These are phyloP conservation scores for Ormyrus pomaceus DNA, from an alignment of 2,888 invertebrate genomes.

Conservation along the genomic window DNA sequence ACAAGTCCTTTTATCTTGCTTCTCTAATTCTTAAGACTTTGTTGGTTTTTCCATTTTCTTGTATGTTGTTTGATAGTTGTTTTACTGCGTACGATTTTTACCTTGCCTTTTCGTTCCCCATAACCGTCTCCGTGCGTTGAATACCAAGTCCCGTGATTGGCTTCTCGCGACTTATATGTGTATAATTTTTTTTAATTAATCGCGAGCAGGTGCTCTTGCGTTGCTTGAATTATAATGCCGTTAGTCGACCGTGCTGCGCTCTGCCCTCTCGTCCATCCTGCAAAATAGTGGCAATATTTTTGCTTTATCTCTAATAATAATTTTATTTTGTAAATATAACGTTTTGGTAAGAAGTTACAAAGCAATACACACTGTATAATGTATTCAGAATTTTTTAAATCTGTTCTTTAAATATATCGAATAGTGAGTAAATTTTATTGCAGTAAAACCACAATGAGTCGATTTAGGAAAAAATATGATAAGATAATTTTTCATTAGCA, in stretches of 20 bases:
- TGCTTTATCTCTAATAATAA: constrained; percentile 3
- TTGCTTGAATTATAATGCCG: constrained; percentile 67
- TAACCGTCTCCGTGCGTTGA: constrained; percentile 50
- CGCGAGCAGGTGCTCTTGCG: constrained; percentile 41
- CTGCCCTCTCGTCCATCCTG: constrained; percentile 75
- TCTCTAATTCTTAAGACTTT: constrained; percentile 20
- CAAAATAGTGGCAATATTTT: constrained; percentile 48
- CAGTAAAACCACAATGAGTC: too few species aligned
- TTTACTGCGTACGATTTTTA: constrained; percentile 49
- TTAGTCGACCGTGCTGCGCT: constrained; percentile 73
- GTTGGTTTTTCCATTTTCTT: not conserved
- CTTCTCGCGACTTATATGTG: constrained; percentile 30
- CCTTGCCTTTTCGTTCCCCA: constrained; percentile 23
- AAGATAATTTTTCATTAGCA: too few species aligned
- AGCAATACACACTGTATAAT: not conserved
- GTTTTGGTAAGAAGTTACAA: not conserved
- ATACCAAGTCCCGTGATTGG: constrained; percentile 49
- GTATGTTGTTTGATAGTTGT: constrained; percentile 17
- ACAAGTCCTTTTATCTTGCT: not conserved
- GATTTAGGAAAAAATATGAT: too few species aligned
- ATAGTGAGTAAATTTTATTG: too few species aligned
- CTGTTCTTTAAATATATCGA: too few species aligned
- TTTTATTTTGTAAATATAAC: not conserved
- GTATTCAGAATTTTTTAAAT: too few species aligned
- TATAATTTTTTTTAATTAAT: constrained; percentile 58